Conservation (phyloP, 2,888 invertebrate species). For the Salticus scenicus region DNA sequence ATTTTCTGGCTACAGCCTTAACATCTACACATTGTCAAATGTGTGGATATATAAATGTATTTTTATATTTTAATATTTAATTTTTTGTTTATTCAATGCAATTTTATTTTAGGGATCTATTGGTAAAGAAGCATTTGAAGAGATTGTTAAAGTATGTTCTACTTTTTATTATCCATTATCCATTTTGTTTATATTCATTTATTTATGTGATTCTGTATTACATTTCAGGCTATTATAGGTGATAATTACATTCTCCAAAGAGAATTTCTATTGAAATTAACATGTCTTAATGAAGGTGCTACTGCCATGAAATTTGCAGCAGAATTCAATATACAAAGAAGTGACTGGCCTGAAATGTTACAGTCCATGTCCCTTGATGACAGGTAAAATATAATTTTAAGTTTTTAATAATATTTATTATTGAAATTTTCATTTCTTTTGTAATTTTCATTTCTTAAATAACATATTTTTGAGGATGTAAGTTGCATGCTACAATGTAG, state of each 20-base stretch:
- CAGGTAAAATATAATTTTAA: background rate
- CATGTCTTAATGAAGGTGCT: slow-evolving; percentile 21
- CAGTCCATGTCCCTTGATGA: background rate
- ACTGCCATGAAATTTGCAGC: slow-evolving; percentile 34
- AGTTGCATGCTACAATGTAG: too few species aligned
- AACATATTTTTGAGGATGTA: too few species aligned
- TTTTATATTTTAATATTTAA: too few species aligned
- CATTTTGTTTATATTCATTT: background rate
- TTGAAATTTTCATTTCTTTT: background rate
- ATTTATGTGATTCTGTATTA: background rate
- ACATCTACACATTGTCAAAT: too few species aligned
- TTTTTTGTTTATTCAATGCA: background rate
- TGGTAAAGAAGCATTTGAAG: slow-evolving; percentile 35
- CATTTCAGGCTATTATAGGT: slow-evolving; percentile 21
- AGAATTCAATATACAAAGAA: slow-evolving; percentile 5
- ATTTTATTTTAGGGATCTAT: slow-evolving; percentile 27
- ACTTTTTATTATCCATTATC: background rate
- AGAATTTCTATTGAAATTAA: slow-evolving; percentile 31
- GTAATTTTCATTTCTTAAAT: too few species aligned
- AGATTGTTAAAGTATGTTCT: slow-evolving; percentile 39
- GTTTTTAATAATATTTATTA: background rate
- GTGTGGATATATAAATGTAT: too few species aligned
- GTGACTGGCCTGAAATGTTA: slow-evolving; percentile 28
- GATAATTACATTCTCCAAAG: slow-evolving; percentile 32
- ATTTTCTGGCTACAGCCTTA: too few species aligned